Conservation (phyloP, 1,140 invertebrate genomes). For the Lasioglossum albipes region DNA sequence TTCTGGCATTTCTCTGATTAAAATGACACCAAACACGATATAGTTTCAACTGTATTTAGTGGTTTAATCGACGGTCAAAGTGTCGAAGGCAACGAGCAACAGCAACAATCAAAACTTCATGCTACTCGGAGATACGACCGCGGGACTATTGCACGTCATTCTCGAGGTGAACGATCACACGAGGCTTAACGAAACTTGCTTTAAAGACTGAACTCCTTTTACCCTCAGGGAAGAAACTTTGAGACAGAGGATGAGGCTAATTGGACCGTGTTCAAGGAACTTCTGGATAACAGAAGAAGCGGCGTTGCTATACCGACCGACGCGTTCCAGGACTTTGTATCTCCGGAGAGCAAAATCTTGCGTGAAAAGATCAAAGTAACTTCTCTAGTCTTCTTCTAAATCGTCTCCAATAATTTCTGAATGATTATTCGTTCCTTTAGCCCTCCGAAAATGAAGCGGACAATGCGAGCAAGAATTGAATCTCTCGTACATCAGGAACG, state of each 20-base stretch:
- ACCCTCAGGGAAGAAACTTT: conserved; percentile 20
- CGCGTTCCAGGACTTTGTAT: conserved; percentile 5
- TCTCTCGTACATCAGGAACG: too few species aligned
- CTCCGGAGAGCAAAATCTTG: conserved; percentile 20
- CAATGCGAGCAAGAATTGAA: not conserved
- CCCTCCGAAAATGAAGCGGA: not conserved
- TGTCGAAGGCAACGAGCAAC: too few species aligned
- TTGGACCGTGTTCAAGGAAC: conserved; percentile 29
- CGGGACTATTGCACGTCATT: conserved; percentile 47
- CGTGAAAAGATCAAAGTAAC: conserved; percentile 11
- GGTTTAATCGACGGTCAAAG: too few species aligned
- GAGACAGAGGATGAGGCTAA: conserved; percentile 2
- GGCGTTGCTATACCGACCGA: not conserved
- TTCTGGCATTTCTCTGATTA: too few species aligned
- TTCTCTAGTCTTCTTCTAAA: too few species aligned
- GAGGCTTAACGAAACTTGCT: not conserved
- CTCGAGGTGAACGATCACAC: conserved; percentile 42
- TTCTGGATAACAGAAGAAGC: conserved; percentile 22
- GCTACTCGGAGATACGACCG: conserved; percentile 30
- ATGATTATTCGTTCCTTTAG: not conserved
- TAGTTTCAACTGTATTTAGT: too few species aligned
- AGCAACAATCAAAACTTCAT: conserved; percentile 61
- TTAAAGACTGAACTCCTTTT: not conserved
- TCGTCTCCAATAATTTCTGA: too few species aligned
- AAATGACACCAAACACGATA: too few species aligned